Base-by-base conservation (phyloP, 2,113 vertebrate species). In the Edolisoma coerulescens region DNA sequence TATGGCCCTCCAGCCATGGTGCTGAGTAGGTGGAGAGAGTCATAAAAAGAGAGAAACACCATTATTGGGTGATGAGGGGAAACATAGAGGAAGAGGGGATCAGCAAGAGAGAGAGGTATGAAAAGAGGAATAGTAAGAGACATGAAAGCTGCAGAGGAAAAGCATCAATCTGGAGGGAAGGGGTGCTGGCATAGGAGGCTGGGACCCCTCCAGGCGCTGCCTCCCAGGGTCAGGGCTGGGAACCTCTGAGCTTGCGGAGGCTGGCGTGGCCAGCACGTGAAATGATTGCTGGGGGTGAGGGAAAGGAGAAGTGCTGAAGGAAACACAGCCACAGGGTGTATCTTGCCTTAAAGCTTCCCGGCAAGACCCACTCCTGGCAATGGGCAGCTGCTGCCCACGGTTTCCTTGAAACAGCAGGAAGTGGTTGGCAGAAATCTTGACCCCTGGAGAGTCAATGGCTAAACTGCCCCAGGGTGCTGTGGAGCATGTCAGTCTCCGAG, bases 231-330 rank as follows among this genome's bases (percentile, higher is more conserved):
- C n/a, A 37, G 71, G 45, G 68, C 53, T 74, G 44, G 41, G 53
- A 94, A 87, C 20, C 7, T 26, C 28, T 67, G 42, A 63, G 18
- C 30, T 69, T 77, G 39, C n/a, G 19, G 26, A 68, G 19, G 37
- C 59, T n/a, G 26, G 17, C 0, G 0, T 7, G 45, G 39, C 22
- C 63, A 68, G 63, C 53, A 24, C 0, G 1, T 49, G 68, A 70
- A 82, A 65, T 82, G 7, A 59, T 39, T 76, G 39, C 63, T 2
- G 2, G 10, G 35, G 23, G 17, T 16, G 59, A 76, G 26, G 20
- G 59, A 90, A 94, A 68, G 85, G 42, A 75, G 92, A 94, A 93
- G 74, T 79, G 49, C 39, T 21, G 57, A 85, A 89, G 45, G n/a
- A 37, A 89, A 28, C 49, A 39, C 56, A 82, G 44, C 16, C 57